A percentile compares a stretch with the other conserved stretches of the same genome.
phyloP scores from a whole-genome alignment of 2,888 invertebrate genomes.

The Diadromus collaris region DNA sequence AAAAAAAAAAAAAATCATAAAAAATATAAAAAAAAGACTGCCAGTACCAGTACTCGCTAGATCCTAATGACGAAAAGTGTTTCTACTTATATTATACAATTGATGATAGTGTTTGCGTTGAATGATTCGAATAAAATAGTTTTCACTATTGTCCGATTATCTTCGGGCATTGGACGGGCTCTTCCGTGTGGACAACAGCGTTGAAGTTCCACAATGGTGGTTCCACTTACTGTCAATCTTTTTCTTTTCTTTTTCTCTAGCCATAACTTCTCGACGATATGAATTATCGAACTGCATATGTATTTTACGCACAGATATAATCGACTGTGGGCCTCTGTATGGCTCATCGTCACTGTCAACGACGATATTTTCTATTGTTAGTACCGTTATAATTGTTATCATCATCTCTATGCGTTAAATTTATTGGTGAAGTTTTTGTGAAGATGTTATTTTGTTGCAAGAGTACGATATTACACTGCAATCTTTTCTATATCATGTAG shows the following conservation, averaged over 20 bases:
- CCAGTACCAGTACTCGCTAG: slow-evolving; percentile 46
- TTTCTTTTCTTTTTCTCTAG: neutral
- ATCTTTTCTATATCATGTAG: slow-evolving; percentile 11
- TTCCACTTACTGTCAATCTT: neutral
- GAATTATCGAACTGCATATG: slow-evolving; percentile 1
- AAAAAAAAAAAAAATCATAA: slow-evolving; percentile 48
- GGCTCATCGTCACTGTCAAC: slow-evolving; percentile 25
- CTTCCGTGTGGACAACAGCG: neutral
- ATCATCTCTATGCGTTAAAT: slow-evolving; percentile 29
- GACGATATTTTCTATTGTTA: slow-evolving; percentile 31
- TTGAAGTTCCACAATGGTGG: neutral
- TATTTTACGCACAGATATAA: slow-evolving; percentile 43
- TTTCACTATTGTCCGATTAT: slow-evolving; percentile 2
- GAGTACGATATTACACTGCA: neutral
- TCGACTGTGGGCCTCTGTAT: slow-evolving; percentile 17
- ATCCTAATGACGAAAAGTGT: slow-evolving; percentile 35
- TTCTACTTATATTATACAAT: slow-evolving; percentile 22
- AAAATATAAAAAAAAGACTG: slow-evolving; percentile 51
- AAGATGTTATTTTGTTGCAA: slow-evolving; percentile 13
- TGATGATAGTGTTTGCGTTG: slow-evolving; percentile 18
- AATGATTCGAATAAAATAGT: slow-evolving; percentile 3
- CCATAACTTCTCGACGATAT: neutral
- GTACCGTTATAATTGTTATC: slow-evolving; percentile 20
- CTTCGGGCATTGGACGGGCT: neutral
- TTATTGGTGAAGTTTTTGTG: slow-evolving; percentile 13